These are phyloP conservation scores for Psilopsiagon aymara DNA, from an alignment of 2,113 vertebrate species.

Conservation along the genomic window DNA sequence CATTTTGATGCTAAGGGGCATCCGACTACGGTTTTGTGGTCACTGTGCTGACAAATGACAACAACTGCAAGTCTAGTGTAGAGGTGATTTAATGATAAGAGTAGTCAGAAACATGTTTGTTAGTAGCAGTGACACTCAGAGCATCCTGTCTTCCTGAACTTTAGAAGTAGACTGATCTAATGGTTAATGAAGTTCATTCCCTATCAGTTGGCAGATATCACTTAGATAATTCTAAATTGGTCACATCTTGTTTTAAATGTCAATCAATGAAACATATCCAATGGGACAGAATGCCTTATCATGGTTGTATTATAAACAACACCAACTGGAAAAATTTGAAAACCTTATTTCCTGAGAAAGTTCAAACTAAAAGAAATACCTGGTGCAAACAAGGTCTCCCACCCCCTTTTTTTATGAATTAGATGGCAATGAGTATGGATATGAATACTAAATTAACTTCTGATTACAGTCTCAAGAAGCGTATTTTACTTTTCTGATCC, in stretches of 20 bases:
- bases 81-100: neutral
- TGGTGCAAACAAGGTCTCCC: neutral
- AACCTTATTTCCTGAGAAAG: neutral
- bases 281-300: neutral
- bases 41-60: neutral
- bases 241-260: neutral
- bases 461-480: neutral
- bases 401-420: neutral
- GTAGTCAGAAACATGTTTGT: neutral
- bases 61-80: neutral
- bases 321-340: neutral
- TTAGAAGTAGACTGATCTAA: neutral
- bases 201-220: neutral
- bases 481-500: neutral
- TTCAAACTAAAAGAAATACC: neutral
- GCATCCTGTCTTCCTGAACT: neutral
- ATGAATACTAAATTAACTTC: neutral
- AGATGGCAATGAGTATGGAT: neutral
- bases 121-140: fast-evolving
- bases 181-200: neutral
- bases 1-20: neutral
- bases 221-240: neutral
- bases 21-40: neutral
- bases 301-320: neutral
- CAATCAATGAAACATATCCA: neutral